phyloP scores from a whole-genome alignment of 2,113 vertebrate species.

The Typhlomys cinereus region DNA sequence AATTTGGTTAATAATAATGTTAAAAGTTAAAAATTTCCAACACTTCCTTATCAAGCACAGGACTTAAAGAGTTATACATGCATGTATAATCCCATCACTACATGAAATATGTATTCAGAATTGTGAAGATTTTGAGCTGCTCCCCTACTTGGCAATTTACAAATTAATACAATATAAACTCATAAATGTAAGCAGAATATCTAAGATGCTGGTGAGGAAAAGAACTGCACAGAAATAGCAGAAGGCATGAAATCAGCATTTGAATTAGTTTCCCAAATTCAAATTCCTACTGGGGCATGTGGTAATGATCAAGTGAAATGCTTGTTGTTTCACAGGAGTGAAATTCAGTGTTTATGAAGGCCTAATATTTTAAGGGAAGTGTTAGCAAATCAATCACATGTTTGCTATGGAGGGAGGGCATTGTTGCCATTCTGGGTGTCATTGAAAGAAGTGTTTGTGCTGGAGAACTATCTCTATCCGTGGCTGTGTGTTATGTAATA shows the following conservation, averaged over 20 bases:
- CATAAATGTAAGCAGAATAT: not conserved
- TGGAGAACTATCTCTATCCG: not conserved
- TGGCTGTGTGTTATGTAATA: not conserved
- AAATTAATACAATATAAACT: not conserved
- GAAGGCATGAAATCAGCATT: not conserved
- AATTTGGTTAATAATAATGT: slow-evolving; percentile 5
- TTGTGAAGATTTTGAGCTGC: not conserved
- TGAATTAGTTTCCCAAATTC: not conserved
- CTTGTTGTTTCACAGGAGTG: not conserved
- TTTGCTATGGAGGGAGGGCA: not conserved
- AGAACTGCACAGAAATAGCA: not conserved
- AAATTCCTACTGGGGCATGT: not conserved
- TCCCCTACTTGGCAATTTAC: not conserved
- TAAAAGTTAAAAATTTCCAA: not conserved
- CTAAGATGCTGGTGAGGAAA: not conserved
- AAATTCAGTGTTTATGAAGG: not conserved
- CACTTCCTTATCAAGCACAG: not conserved
- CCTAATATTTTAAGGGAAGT: not conserved
- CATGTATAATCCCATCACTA: not conserved
- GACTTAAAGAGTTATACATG: not conserved
- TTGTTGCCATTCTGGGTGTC: not conserved
- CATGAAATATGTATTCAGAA: not conserved
- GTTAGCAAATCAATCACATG: not conserved
- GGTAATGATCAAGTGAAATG: not conserved
- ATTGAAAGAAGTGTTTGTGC: not conserved